A percentile compares a stretch with the other conserved stretches of the same genome.
Conservation (phyloP, 1,140 invertebrate genomes). For the Trachymyrmex septentrionalis region DNA sequence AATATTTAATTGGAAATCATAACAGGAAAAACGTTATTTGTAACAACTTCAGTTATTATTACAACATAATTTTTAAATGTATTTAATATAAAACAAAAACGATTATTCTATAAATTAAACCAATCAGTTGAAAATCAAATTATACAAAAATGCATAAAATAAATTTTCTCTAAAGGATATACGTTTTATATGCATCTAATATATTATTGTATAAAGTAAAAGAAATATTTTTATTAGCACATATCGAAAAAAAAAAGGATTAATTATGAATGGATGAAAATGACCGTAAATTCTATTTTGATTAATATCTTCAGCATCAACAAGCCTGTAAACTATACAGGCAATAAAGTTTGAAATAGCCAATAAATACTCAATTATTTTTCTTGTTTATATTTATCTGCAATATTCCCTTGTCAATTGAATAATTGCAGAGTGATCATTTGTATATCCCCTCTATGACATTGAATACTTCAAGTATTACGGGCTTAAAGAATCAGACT, state of each 20-base stretch:
- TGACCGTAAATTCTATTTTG: not conserved
- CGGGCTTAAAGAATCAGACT: not conserved
- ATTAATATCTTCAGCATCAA: not conserved
- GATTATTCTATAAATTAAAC: not conserved
- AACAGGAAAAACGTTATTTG: not conserved
- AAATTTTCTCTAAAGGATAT: not conserved
- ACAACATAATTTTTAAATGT: not conserved
- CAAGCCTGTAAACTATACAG: not conserved
- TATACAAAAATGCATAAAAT: not conserved
- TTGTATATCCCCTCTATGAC: constrained; percentile 1
- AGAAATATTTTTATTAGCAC: not conserved
- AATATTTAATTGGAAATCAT: constrained; percentile 1
- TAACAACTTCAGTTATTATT: not conserved
- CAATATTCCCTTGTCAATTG: not conserved
- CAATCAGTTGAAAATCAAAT: not conserved
- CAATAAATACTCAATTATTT: constrained; percentile 34
- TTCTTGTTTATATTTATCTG: not conserved
- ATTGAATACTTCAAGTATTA: constrained; percentile 9
- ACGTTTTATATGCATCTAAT: not conserved
- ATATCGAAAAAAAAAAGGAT: not conserved
- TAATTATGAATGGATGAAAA: not conserved
- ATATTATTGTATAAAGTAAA: constrained; percentile 7
- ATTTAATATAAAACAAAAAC: constrained; percentile 4
- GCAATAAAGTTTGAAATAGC: not conserved
- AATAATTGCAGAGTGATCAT: constrained; percentile 1